A percentile compares a stretch with the other conserved stretches of the same genome.
Evolutionary conservation across 2,113 vertebrate species (phyloP).

Genomic region (Petromus typicus): DNA sequence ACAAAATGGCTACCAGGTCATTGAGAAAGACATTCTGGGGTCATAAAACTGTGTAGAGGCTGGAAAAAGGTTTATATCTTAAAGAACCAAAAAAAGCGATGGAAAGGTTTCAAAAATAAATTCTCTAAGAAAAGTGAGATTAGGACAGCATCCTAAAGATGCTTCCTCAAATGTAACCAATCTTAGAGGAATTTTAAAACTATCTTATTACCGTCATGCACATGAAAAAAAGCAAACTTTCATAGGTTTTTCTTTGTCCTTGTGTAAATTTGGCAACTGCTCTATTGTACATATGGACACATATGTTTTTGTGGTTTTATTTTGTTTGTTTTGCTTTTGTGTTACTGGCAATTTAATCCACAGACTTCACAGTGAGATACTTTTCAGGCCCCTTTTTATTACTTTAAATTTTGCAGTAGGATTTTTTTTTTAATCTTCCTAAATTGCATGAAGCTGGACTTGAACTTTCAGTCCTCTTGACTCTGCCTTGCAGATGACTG

Average conservation of each 20-base stretch:
- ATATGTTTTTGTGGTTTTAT: neutral
- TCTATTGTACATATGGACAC: neutral
- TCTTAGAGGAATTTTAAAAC: neutral
- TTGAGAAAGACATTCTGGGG: neutral
- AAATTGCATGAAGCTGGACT: neutral
- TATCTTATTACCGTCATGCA: too few relatives aligned
- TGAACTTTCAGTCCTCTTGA: neutral
- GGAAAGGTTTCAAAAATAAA: neutral
- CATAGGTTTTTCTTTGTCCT: neutral
- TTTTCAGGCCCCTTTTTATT: neutral
- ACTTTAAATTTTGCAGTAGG: neutral
- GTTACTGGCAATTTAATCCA: neutral
- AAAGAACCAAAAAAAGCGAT: neutral
- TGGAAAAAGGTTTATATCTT: neutral
- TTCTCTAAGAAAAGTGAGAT: neutral
- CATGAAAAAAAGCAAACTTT: too few relatives aligned
- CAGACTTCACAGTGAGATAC: neutral
- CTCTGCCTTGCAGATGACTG: neutral
- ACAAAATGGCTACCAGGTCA: neutral
- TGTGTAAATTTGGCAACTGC: neutral
- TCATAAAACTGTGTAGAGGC: neutral
- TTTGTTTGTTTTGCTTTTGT: neutral
- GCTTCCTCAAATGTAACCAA: neutral
- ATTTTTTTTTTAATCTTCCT: neutral
- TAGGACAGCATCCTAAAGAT: neutral